Percentiles rank a stretch among this genome's conserved stretches.
phyloP scores from a whole-genome alignment of 2,797 vertebrate species.

The Nyctalus aviator region DNA sequence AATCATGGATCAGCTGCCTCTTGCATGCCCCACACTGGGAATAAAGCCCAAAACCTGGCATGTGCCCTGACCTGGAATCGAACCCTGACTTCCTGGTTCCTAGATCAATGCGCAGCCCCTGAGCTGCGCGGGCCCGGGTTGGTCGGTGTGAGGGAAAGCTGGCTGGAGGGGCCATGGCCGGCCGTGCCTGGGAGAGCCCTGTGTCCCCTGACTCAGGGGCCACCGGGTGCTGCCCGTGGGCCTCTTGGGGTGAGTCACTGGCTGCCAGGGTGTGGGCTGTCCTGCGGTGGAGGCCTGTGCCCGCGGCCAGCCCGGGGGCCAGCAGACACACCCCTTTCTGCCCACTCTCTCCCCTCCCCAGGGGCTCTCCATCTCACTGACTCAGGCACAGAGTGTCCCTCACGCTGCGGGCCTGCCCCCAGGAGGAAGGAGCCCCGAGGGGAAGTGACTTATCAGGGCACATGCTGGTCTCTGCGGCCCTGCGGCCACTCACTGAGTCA shows the following conservation, averaged over 20 bases:
- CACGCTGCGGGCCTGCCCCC: not conserved
- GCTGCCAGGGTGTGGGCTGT: conserved; percentile 55
- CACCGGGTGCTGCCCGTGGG: not conserved
- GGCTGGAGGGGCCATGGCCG: not conserved
- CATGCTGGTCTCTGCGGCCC: not conserved
- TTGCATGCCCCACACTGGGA: too few relatives aligned
- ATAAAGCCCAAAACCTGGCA: too few relatives aligned
- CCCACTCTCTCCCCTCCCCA: not conserved
- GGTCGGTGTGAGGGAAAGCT: not conserved
- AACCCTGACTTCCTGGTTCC: too few relatives aligned
- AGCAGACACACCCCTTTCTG: not conserved
- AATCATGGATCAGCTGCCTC: too few relatives aligned
- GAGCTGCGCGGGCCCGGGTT: not conserved
- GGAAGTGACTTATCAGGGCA: conserved; percentile 33
- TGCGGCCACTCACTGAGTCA: conserved; percentile 34
- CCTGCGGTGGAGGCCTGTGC: not conserved
- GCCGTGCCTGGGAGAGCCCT: conserved; percentile 40
- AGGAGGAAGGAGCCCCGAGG: conserved; percentile 34
- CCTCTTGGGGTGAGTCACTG: conserved; percentile 64
- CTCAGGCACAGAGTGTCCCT: conserved; percentile 51
- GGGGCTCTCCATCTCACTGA: conserved; percentile 10
- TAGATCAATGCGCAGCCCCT: too few relatives aligned
- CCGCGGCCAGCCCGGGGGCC: conserved; percentile 44
- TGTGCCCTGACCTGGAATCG: too few relatives aligned
- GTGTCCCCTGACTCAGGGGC: conserved; percentile 71